A percentile compares a stretch with the other conserved stretches of the same genome.
Evolutionary conservation across 2,113 vertebrate genomes (phyloP).

Genomic region (Capra hircus): DNA sequence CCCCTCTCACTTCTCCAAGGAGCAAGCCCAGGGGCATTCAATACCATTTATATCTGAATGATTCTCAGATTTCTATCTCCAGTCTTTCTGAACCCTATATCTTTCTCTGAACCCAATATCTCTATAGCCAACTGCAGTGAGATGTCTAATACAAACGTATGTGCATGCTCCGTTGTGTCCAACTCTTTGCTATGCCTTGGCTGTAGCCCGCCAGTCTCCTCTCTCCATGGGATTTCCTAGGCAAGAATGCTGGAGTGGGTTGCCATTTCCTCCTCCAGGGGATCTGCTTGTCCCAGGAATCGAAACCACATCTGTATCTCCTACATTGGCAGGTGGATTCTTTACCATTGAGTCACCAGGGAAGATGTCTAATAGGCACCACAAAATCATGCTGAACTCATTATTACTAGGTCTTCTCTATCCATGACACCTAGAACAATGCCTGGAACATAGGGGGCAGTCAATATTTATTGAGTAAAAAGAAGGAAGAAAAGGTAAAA

Average conservation of each 20-base stretch:
- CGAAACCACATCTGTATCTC: not conserved
- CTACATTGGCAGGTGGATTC: not conserved
- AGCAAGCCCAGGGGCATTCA: not conserved
- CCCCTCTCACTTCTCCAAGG: not conserved
- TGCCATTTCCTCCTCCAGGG: not conserved
- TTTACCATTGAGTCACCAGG: not conserved
- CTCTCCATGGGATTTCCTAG: not conserved
- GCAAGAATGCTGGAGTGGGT: not conserved
- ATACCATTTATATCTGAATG: not conserved
- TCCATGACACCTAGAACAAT: not conserved
- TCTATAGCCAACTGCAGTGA: not conserved
- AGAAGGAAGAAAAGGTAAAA: not conserved
- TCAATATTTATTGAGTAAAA: not conserved
- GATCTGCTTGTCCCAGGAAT: not conserved
- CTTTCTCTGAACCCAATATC: not conserved
- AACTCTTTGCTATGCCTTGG: not conserved
- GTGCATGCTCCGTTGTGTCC: rapidly evolving
- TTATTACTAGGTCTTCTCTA: not conserved
- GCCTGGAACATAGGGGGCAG: not conserved
- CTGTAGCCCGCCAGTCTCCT: not conserved
- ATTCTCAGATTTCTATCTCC: not conserved
- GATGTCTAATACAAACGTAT: not conserved
- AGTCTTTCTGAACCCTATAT: not conserved
- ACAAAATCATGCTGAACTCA: not conserved
- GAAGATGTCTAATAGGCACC: not conserved